Base-by-base conservation (phyloP, 2,888 invertebrate genomes). In the Napeogenes inachia region DNA sequence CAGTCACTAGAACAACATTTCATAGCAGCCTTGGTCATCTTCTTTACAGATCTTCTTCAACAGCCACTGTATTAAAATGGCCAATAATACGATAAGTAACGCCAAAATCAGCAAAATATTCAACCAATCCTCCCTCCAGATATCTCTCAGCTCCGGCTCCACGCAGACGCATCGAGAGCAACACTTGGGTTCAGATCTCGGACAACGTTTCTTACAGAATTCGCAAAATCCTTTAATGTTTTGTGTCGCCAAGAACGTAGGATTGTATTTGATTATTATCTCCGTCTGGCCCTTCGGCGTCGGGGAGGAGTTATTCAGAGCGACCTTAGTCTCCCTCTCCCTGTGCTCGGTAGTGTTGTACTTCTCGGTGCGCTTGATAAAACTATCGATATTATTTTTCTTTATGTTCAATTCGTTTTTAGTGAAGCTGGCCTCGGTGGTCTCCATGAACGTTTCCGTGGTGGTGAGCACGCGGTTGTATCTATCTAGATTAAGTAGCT, bases 201-300 rank as follows among this genome's bases (percentile, higher is more conserved):
- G 87, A 55, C 90, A 90, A 2, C 81, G 76, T 2, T 80, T 73
- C 12, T 78, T 78, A 64, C 90, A 90, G 61, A 76, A 84, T 4
- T 75, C 74, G 57, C 90, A 90, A 13, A 83, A 82, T 0, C 88
- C 87, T 67, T 74, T 71, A 0, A 82, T 66, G 21, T 73, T 70
- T 6, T 75, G 73, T 0, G 84, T 82, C 0, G 80, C 72, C 57
- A 79, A 80, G 62, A 91, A 91, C 0, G 89, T 89, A 0, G 91
- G 91, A 64, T 91, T 91, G 59, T 91, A 91, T 21, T 90, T 81
- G 13, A 91, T 91, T 4, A 88, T 75, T 2, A 91, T 81, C 66
- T 91, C 89, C 0, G 91, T 91, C 64, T 85, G 82, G 0, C 76
- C 79, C 64, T 80, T 80, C 4, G 72, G 68, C 2, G 72, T 59